phyloP scores from a whole-genome alignment of 1,140 invertebrate genomes.

The Brachionus paranguensis region DNA sequence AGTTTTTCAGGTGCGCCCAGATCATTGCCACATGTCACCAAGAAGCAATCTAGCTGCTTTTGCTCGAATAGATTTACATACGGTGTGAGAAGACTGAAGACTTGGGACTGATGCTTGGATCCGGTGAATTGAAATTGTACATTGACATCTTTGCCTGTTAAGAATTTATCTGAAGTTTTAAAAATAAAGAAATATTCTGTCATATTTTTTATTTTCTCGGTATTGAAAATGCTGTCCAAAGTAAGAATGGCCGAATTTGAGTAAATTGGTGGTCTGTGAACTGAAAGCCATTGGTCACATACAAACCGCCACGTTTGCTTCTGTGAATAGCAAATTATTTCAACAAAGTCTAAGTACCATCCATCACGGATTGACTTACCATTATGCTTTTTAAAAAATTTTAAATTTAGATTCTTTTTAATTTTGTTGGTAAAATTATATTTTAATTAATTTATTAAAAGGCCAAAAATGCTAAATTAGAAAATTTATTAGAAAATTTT shows the following conservation, averaged over 20 bases:
- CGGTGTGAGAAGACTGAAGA: conserved; percentile 26
- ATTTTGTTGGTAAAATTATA: too few relatives aligned
- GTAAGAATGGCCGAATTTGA: neutral
- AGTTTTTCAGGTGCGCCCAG: conserved; percentile 21
- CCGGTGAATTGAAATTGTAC: conserved; percentile 23
- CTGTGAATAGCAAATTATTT: neutral
- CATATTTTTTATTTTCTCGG: neutral
- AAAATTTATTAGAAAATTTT: too few relatives aligned
- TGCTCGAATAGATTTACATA: conserved; percentile 34
- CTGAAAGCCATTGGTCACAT: conserved; percentile 19
- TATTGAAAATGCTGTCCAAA: neutral
- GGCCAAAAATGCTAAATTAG: too few relatives aligned
- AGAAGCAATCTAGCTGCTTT: conserved; percentile 18
- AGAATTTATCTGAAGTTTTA: neutral
- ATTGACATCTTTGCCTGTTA: neutral
- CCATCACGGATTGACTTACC: neutral
- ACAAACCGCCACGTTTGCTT: conserved; percentile 36
- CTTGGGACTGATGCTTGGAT: neutral
- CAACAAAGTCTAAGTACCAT: conserved; percentile 32
- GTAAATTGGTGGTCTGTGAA: neutral
- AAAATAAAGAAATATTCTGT: conserved; percentile 27
- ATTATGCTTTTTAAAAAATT: neutral
- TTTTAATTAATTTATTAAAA: too few relatives aligned
- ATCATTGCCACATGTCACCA: neutral
- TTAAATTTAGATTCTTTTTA: neutral